These are phyloP conservation scores for Hippopotamyrus pictus DNA, from an alignment of 2,797 vertebrate species.

Conservation along the genomic window DNA sequence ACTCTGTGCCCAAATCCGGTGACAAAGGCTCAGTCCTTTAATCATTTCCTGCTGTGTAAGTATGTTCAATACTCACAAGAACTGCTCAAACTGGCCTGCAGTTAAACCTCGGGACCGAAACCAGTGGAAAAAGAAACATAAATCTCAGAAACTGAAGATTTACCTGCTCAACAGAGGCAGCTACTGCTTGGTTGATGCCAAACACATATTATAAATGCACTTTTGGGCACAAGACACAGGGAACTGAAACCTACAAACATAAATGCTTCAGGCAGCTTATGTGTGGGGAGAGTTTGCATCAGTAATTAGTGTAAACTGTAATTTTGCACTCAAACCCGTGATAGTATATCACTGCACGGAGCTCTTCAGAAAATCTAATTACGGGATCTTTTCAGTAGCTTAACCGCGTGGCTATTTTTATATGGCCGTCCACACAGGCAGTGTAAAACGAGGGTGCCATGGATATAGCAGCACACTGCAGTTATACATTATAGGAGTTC, in stretches of 20 bases:
- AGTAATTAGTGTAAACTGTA: slow-evolving; percentile 11
- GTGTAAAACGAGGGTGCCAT: background rate
- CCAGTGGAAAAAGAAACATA: background rate
- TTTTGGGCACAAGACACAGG: background rate
- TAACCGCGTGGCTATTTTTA: background rate
- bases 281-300: background rate
- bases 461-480: background rate
- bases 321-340: background rate
- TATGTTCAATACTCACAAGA: background rate
- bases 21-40: background rate
- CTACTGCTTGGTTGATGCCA: background rate
- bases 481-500: background rate
- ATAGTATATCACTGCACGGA: background rate
- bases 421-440: background rate
- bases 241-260: background rate
- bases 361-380: background rate
- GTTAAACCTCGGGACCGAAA: background rate
- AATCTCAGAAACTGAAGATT: background rate
- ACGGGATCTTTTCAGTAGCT: background rate
- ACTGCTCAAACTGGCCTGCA: background rate
- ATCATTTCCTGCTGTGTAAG: slow-evolving; percentile 4
- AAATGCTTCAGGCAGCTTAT: background rate
- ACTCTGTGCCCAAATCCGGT: background rate
- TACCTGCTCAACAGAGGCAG: background rate
- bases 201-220: background rate